Evolutionary conservation across 2,888 invertebrate species (phyloP).

Genomic region (Pteria penguin): DNA sequence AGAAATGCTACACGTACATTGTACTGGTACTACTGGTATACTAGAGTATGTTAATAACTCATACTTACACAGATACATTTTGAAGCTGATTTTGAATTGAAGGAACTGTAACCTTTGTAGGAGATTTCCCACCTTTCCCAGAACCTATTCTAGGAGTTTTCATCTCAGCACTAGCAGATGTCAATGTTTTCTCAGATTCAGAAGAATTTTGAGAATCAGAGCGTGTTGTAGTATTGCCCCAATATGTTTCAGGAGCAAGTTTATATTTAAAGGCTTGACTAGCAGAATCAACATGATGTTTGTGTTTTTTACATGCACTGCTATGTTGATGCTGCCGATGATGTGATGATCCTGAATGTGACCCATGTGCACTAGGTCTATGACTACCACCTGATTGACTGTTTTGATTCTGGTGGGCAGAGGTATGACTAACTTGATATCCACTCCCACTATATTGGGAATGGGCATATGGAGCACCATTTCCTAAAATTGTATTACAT

Average conservation of each 20-base stretch:
- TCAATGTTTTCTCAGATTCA: constrained; percentile 17
- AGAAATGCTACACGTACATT: no score
- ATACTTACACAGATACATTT: constrained; percentile 61
- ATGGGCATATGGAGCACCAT: constrained; percentile 31
- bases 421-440: not conserved
- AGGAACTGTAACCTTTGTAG: constrained; percentile 60
- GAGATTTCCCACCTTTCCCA: constrained; percentile 48
- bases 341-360: constrained; percentile 4
- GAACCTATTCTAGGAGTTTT: constrained; percentile 40
- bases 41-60: not conserved
- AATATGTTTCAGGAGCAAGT: constrained; percentile 38
- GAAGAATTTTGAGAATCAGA: constrained; percentile 39
- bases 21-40: no score
- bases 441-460: constrained; percentile 24
- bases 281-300: constrained; percentile 41
- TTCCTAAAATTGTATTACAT: not conserved
- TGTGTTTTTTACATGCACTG: constrained; percentile 40
- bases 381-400: not conserved
- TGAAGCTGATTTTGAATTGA: constrained; percentile 39
- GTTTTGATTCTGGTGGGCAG: not conserved
- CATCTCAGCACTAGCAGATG: not conserved
- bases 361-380: not conserved
- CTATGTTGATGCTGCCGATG: not conserved
- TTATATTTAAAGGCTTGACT: constrained; percentile 59
- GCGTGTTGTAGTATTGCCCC: constrained; percentile 19